Conservation (phyloP, 1,140 invertebrate genomes). For the Hyles vespertilio region DNA sequence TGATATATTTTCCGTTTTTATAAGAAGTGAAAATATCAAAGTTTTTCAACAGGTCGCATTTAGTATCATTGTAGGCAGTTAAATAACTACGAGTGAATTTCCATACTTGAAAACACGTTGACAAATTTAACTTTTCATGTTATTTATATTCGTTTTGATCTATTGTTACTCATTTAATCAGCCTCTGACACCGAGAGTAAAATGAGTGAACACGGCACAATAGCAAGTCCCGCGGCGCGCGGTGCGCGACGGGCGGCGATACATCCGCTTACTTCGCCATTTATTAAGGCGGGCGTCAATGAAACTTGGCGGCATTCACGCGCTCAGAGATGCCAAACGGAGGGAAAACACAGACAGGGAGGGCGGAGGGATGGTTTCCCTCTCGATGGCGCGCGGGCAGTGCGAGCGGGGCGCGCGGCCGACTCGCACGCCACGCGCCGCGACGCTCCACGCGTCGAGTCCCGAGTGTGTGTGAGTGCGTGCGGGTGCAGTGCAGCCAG, state of each 20-base stretch:
- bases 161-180: too few relatives aligned
- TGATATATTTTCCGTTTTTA: too few relatives aligned
- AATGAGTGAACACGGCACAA: too few relatives aligned
- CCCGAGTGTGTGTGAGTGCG: neutral
- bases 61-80: too few relatives aligned
- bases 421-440: slow-evolving; percentile 32
- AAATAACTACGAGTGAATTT: too few relatives aligned
- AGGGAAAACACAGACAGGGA: slow-evolving; percentile 42
- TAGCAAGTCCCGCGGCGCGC: neutral
- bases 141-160: too few relatives aligned
- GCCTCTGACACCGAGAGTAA: too few relatives aligned
- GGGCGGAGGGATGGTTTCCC: slow-evolving; percentile 44
- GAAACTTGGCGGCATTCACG: slow-evolving; percentile 49
- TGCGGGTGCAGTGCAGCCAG: neutral
- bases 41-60: too few relatives aligned
- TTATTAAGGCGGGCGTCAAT: slow-evolving; percentile 44
- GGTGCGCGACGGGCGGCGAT: slow-evolving; percentile 33
- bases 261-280: slow-evolving; percentile 36
- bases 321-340: slow-evolving; percentile 10
- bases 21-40: too few relatives aligned
- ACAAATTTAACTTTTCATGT: too few relatives aligned
- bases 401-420: slow-evolving; percentile 20
- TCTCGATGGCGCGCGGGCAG: slow-evolving; percentile 43
- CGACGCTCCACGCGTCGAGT: slow-evolving; percentile 11
- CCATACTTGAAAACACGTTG: too few relatives aligned